Evolutionary conservation across 2,113 vertebrate species (phyloP).

Genomic region (Centrocercus urophasianus): DNA sequence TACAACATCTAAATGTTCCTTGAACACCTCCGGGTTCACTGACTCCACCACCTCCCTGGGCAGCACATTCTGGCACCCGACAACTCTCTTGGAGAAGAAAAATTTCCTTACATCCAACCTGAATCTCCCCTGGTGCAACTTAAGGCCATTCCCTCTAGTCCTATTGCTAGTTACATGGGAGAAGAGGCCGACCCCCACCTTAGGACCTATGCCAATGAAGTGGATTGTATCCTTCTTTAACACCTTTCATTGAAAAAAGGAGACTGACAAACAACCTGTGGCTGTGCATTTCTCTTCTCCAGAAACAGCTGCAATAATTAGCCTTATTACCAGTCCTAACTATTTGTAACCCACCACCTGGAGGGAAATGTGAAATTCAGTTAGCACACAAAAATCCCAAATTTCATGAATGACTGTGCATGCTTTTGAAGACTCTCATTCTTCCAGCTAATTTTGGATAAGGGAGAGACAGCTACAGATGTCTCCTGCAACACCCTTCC

Average conservation of each 20-base stretch:
- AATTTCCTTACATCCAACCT: no score
- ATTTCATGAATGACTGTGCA: neutral
- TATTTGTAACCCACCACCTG: neutral
- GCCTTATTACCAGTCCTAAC: neutral
- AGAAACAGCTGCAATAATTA: neutral
- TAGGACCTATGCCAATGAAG: neutral
- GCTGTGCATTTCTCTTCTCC: neutral
- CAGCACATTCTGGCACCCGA: no score
- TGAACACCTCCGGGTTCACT: no score
- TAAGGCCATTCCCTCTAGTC: no score
- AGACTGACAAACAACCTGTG: neutral
- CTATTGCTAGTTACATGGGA: no score
- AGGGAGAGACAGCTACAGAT: neutral
- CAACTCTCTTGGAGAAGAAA: no score
- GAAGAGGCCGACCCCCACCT: no score
- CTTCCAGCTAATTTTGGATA: neutral
- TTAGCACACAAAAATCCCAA: neutral
- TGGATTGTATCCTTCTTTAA: neutral
- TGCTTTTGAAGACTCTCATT: neutral
- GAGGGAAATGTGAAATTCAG: neutral
- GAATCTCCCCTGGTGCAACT: no score
- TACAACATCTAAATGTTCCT: no score
- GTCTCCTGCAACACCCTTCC: neutral
- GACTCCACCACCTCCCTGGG: no score
- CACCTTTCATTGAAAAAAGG: neutral